A percentile compares a stretch with the other conserved stretches of the same genome.
Conservation (phyloP, 2,797 vertebrate species). For the Rhynchotus rufescens region DNA sequence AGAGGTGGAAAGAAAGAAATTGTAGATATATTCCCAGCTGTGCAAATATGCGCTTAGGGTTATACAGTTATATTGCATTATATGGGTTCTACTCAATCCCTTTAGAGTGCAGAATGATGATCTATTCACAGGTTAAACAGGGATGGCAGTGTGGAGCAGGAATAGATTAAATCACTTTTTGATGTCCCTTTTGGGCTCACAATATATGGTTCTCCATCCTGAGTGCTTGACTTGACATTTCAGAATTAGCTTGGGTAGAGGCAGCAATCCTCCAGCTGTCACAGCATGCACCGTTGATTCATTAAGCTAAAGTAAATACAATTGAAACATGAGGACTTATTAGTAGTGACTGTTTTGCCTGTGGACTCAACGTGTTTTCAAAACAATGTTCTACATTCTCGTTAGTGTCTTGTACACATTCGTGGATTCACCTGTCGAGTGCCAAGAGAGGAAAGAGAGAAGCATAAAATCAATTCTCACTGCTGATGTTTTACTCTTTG, state of each 20-base stretch:
- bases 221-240: neutral
- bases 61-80: neutral
- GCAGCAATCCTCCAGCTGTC: neutral
- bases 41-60: neutral
- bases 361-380: conserved; percentile 18
- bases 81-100: neutral
- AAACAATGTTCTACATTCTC: neutral
- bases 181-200: neutral
- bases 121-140: neutral
- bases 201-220: neutral
- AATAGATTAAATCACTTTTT: neutral
- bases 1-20: fast-evolving
- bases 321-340: conserved; percentile 19
- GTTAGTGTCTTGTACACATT: conserved; percentile 29
- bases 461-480: neutral
- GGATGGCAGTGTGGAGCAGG: neutral
- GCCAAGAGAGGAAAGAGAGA: neutral
- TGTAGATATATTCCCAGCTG: neutral
- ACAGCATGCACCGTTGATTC: conserved; percentile 20
- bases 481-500: neutral
- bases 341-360: neutral
- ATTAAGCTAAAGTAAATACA: neutral
- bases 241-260: neutral
- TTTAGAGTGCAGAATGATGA: neutral
- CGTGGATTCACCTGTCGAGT: neutral